A percentile compares a stretch with the other conserved stretches of the same genome.
Evolutionary conservation across 2,113 vertebrate species (phyloP).

Genomic region (Antechinus flavipes): DNA sequence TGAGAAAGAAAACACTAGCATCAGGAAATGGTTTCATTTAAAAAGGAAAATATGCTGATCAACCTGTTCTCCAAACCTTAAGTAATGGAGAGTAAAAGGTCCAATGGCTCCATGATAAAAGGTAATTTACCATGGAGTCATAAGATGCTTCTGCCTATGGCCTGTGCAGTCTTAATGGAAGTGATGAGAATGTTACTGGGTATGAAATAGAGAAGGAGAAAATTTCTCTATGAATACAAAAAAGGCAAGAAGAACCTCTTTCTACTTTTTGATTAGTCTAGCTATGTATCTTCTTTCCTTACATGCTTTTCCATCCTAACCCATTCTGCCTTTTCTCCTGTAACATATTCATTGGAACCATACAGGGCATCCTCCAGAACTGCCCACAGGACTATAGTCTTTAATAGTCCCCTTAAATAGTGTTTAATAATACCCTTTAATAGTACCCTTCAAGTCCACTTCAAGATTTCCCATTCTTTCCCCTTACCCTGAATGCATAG

Average conservation of each 20-base stretch:
- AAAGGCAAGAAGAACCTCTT: not conserved
- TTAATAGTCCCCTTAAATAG: not conserved
- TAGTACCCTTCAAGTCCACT: not conserved
- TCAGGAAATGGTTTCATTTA: conserved; percentile 18
- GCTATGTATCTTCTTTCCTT: not conserved
- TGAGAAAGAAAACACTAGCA: not conserved
- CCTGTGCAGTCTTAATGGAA: conserved; percentile 6
- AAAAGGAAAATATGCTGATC: conserved; percentile 20
- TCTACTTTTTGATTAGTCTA: not conserved
- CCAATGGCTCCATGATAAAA: conserved; percentile 15
- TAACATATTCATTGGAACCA: not conserved
- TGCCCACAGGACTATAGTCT: not conserved
- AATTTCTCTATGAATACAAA: not conserved
- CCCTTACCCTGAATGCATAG: not conserved
- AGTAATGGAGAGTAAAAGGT: conserved; percentile 5
- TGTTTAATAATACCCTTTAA: not conserved
- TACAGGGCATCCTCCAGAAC: not conserved
- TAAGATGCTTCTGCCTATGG: not conserved
- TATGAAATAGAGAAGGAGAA: not conserved
- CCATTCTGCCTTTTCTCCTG: not conserved
- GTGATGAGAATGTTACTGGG: not conserved
- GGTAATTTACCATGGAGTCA: not conserved
- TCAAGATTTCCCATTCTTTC: not conserved
- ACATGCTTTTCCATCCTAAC: not conserved
- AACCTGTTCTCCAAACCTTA: not conserved